Evolutionary conservation across 2,888 invertebrate species (phyloP).

Genomic region (Athalia rosae): DNA sequence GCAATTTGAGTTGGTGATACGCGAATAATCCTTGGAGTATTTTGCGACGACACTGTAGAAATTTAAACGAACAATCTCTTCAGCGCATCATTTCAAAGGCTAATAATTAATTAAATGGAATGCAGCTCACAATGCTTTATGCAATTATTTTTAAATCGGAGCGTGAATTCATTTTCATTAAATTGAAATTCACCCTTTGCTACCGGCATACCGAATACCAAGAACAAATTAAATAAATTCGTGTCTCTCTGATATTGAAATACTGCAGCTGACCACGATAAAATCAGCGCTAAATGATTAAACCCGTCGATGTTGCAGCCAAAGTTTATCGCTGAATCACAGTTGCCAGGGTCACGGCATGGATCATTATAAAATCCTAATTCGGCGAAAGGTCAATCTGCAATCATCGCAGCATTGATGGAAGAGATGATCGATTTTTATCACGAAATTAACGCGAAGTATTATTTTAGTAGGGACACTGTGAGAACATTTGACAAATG

Average conservation of each 20-base stretch:
- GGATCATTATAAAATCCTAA: too few species aligned
- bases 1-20: conserved; percentile 94
- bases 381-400: too few species aligned
- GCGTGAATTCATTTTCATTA: not conserved
- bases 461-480: too few species aligned
- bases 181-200: not conserved
- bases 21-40: conserved; percentile 92
- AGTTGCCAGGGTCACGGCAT: not conserved
- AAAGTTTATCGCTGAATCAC: too few species aligned
- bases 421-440: too few species aligned
- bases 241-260: not conserved
- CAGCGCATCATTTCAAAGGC: too few species aligned
- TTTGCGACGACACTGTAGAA: conserved; percentile 78
- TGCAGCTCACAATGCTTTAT: not conserved
- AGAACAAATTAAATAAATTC: not conserved
- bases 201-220: not conserved
- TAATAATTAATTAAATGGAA: too few species aligned
- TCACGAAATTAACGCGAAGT: too few species aligned
- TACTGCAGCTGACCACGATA: conserved; percentile 1
- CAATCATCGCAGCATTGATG: too few species aligned
- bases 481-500: too few species aligned
- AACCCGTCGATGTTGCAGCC: too few species aligned
- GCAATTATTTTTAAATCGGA: not conserved
- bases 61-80: not conserved
- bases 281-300: not conserved